A percentile compares a stretch with the other conserved stretches of the same genome.
phyloP scores from a whole-genome alignment of 2,797 vertebrate genomes.

The Acridotheres tristis region DNA sequence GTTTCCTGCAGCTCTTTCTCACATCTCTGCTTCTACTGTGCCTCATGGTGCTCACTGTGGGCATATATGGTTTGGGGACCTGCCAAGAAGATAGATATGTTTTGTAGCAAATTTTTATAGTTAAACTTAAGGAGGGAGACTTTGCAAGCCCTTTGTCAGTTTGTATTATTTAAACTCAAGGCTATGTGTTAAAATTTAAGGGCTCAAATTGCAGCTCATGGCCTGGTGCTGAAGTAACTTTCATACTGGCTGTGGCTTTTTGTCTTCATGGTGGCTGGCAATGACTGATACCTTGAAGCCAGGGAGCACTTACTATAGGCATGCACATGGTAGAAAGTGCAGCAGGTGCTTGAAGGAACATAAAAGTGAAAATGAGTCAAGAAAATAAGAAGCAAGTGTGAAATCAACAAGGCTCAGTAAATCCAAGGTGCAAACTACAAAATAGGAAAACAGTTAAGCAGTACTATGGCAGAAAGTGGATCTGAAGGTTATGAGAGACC shows the following conservation, averaged over 20 bases:
- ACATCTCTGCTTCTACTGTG: background rate
- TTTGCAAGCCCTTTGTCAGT: background rate
- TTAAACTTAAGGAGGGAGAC: background rate
- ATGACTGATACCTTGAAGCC: background rate
- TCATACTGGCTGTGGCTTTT: accelerated
- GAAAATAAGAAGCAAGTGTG: background rate
- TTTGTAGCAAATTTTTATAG: background rate
- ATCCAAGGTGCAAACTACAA: background rate
- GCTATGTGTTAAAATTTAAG: background rate
- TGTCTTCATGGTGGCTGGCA: background rate
- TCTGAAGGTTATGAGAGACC: background rate
- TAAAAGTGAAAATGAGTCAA: background rate
- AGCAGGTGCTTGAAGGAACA: background rate
- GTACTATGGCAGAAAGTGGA: background rate
- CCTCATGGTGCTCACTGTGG: accelerated
- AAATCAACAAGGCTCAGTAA: background rate
- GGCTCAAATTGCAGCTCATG: accelerated
- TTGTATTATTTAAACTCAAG: background rate
- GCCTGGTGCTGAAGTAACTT: background rate
- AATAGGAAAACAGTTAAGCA: background rate
- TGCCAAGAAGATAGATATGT: background rate
- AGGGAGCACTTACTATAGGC: background rate
- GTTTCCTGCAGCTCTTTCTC: background rate
- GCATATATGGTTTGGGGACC: background rate
- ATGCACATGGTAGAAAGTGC: background rate